Conservation (phyloP, 2,797 vertebrate species). For the Bryconaethiops microstoma region DNA sequence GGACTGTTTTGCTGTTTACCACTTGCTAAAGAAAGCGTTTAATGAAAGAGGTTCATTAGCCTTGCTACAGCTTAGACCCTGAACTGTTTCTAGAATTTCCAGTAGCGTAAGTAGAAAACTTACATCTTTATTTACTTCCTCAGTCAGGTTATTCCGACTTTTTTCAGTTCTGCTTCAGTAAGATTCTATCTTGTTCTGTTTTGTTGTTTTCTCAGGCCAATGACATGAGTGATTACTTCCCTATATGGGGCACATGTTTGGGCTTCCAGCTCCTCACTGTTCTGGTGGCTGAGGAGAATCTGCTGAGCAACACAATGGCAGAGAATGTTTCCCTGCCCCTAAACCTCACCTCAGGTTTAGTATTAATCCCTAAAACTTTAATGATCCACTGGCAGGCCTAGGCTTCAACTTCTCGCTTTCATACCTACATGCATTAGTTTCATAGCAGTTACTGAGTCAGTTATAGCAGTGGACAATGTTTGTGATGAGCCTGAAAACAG, state of each 20-base stretch:
- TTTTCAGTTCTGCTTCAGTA: not conserved
- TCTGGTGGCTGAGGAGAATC: slow-evolving; percentile 73
- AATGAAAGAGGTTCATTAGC: not conserved
- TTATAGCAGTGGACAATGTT: too few species aligned
- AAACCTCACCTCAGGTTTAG: slow-evolving; percentile 54
- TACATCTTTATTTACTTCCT: not conserved
- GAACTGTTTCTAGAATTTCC: not conserved
- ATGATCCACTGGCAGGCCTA: not conserved
- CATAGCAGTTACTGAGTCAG: not conserved
- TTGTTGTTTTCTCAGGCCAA: slow-evolving; percentile 71
- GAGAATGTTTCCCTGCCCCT: slow-evolving; percentile 78
- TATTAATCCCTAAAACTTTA: not conserved
- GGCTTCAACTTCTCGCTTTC: not conserved
- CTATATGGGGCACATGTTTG: slow-evolving; percentile 85
- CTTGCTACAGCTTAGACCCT: not conserved
- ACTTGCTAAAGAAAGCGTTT: not conserved
- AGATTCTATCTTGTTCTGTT: not conserved
- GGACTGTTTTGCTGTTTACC: not conserved
- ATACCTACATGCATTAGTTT: not conserved
- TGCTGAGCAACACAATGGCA: slow-evolving; percentile 71
- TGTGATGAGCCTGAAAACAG: too few species aligned
- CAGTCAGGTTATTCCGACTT: not conserved
- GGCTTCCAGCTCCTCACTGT: slow-evolving; percentile 82
- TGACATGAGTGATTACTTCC: slow-evolving; percentile 78
- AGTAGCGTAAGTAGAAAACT: not conserved